These are phyloP conservation scores for Syngnathoides biaculeatus DNA, from an alignment of 2,113 vertebrate species.

Conservation along the genomic window DNA sequence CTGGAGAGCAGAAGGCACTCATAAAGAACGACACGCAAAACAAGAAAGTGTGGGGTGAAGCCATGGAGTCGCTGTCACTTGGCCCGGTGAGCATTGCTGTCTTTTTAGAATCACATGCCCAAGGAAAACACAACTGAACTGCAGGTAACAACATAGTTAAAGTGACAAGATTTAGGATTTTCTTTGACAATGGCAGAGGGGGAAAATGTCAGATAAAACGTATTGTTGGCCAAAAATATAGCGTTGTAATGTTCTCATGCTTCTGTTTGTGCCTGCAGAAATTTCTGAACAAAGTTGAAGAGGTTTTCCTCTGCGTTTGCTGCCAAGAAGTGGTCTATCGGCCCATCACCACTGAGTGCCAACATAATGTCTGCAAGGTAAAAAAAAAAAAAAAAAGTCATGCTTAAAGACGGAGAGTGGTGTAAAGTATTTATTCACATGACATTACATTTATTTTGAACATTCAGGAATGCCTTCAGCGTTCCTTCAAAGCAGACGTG, in stretches of 20 bases:
- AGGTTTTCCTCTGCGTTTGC: constrained; percentile 92
- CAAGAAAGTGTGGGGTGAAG: constrained; percentile 90
- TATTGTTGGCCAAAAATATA: not conserved
- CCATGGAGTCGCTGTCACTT: constrained; percentile 81
- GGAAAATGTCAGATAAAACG: not conserved
- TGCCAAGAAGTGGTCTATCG: constrained; percentile 94
- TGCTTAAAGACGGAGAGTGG: not conserved
- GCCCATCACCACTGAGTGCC: constrained; percentile 90
- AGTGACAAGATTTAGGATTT: not conserved
- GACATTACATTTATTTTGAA: not conserved
- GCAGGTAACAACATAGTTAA: not conserved
- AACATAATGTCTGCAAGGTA: constrained; percentile 96
- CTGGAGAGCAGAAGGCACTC: constrained; percentile 80
- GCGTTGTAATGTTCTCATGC: not conserved
- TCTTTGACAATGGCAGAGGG: not conserved
- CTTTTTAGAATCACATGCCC: not conserved
- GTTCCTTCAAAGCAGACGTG: constrained; percentile 91
- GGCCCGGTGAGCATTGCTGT: constrained; percentile 75
- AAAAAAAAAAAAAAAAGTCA: constrained; percentile 47
- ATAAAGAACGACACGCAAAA: constrained; percentile 86
- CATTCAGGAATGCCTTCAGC: constrained; percentile 87
- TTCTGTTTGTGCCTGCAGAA: constrained; percentile 68
- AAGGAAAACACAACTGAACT: not conserved
- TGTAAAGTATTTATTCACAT: not conserved
- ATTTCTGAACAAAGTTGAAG: constrained; percentile 90